Evolutionary conservation across 2,113 vertebrate species (phyloP).

Genomic region (Felis chaus): DNA sequence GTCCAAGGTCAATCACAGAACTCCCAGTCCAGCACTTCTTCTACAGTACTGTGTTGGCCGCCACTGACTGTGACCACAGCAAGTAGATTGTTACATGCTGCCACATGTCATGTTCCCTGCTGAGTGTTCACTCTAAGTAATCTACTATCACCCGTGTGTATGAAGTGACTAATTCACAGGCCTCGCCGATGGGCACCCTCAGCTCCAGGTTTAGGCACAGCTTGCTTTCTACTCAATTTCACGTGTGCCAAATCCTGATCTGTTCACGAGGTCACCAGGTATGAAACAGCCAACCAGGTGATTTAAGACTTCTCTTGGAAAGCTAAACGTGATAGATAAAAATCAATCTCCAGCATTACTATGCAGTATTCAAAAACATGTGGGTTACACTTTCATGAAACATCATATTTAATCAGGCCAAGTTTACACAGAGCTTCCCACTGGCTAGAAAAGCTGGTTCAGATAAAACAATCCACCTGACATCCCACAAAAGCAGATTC

Average conservation of each 20-base stretch:
- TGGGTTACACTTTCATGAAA: background rate
- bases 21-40: background rate
- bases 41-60: background rate
- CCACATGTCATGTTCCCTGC: background rate
- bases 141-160: background rate
- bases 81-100: background rate
- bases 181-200: background rate
- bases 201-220: background rate
- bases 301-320: background rate
- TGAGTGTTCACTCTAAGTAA: background rate
- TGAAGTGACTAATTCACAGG: background rate
- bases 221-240: background rate
- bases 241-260: background rate
- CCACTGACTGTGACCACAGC: background rate
- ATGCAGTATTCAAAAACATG: background rate
- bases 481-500: background rate
- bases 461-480: slow-evolving; percentile 5
- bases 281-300: background rate
- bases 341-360: background rate
- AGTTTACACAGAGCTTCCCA: background rate
- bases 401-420: background rate
- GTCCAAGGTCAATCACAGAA: background rate
- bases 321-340: background rate
- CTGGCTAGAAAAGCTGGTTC: background rate
- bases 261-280: background rate